Evolutionary conservation across 2,113 vertebrate genomes (phyloP).

Genomic region (Dicaeum eximium): DNA sequence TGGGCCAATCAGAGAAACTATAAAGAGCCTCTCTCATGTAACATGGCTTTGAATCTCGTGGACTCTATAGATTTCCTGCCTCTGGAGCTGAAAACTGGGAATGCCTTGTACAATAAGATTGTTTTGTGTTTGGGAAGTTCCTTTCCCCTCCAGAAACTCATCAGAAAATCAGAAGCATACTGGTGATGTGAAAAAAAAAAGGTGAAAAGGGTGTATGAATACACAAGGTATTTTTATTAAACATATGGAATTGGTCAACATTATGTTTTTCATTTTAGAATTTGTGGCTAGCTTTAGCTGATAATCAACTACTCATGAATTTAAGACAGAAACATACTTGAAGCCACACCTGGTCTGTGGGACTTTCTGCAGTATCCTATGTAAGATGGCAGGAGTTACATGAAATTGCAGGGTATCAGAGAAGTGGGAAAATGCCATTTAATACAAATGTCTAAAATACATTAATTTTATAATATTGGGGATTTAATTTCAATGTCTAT

Average conservation of each 20-base stretch:
- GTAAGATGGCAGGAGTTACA: background rate
- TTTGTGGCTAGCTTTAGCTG: background rate
- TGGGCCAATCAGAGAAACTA: background rate
- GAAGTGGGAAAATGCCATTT: background rate
- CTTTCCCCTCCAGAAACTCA: background rate
- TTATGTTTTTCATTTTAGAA: background rate
- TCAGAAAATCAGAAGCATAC: background rate
- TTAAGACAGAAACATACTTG: background rate
- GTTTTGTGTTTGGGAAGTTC: background rate
- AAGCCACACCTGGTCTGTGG: background rate
- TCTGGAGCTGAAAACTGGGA: background rate
- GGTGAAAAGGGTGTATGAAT: background rate
- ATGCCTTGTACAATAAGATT: background rate
- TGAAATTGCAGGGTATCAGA: background rate
- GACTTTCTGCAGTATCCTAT: background rate
- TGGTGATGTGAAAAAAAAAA: background rate
- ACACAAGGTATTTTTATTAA: background rate
- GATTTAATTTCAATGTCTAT: background rate
- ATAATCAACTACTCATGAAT: background rate
- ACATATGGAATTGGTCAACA: rapidly evolving
- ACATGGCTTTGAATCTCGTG: background rate
- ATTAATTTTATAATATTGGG: background rate
- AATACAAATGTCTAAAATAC: background rate
- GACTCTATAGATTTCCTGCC: background rate
- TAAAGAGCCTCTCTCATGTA: background rate